These are phyloP conservation scores for Aleiodes testaceus DNA, from an alignment of 2,888 invertebrate genomes.

Conservation along the genomic window DNA sequence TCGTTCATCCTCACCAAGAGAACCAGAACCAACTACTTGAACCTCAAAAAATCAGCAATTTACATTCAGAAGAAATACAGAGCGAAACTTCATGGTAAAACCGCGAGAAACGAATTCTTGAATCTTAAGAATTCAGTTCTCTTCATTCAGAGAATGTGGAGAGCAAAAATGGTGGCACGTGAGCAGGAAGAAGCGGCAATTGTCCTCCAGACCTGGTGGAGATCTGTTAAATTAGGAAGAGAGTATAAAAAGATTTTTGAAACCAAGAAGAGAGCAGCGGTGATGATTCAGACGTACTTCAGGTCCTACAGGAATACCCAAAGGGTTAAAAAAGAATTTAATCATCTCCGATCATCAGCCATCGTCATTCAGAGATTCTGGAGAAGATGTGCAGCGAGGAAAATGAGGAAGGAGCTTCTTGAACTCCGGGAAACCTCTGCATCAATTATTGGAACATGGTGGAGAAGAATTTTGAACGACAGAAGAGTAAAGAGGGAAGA, in stretches of 20 bases:
- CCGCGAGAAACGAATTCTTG: constrained; percentile 59
- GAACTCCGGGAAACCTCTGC: constrained; percentile 48
- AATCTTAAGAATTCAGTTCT: constrained; percentile 56
- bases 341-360: constrained; percentile 40
- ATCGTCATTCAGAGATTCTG: constrained; percentile 55
- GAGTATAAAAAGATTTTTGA: constrained; percentile 45
- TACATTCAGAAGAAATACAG: constrained; percentile 73
- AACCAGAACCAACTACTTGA: constrained; percentile 40
- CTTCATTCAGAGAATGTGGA: constrained; percentile 71
- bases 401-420: constrained; percentile 41
- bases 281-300: constrained; percentile 70
- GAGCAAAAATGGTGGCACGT: constrained; percentile 52
- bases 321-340: constrained; percentile 62
- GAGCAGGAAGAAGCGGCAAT: constrained; percentile 57
- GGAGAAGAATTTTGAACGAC: constrained; percentile 40
- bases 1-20: constrained; percentile 27
- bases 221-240: constrained; percentile 46
- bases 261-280: constrained; percentile 56
- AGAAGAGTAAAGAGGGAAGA: constrained; percentile 56
- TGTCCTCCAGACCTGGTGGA: constrained; percentile 58
- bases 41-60: constrained; percentile 66
- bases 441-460: constrained; percentile 53
- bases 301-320: constrained; percentile 69
- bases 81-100: constrained; percentile 65
- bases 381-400: constrained; percentile 39